Base-by-base conservation (phyloP, 2,113 vertebrate species). In the Gnathonemus longibarbis region DNA sequence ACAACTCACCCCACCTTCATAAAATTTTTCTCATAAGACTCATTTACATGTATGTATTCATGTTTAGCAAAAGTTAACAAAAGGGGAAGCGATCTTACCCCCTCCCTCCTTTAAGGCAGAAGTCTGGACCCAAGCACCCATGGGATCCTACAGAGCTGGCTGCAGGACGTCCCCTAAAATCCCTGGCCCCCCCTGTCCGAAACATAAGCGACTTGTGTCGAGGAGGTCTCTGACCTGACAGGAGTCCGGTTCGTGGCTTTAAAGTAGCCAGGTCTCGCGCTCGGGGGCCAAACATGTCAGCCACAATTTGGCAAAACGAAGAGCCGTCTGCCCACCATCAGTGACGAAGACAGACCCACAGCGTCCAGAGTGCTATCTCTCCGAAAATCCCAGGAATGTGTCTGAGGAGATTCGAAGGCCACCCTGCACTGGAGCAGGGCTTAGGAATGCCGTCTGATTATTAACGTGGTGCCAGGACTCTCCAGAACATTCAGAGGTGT, bases 341-440 rank as follows among this genome's bases (percentile, higher is more conserved):
- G 2, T 19, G 21, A 49, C 90, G 86, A 88, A 80, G 56, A 89
- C 89, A 88, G 90, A 87, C 90, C 90, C 90, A 90, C 87, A 88
- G 90, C 89, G 90, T 91, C 90, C 83, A 39, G 24, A 31, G 84
- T 31, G 13, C 90, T 90, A 91, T 93, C 91, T 89, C 50, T 89
- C 84, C 83, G 31, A 89, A 90, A 91, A 92, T 93, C 46, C 90
- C 27, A 42, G 90, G 91, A 92, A 93, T 93, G 91, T 87, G 84
- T 90, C 88, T 89, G 88, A 89, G 77, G 87, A 91, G 62, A 58
- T 90, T 83, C 87, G 74, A 80, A 91, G 84, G 77, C 77, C 31
- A 39, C 66, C 90, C 89, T 2, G 87, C 89, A 21, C 50, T 31
- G 11, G 89, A 52, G 3, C 58, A 50, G 87, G 46, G 86, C 90